phyloP scores from a whole-genome alignment of 2,113 vertebrate species.

The Callospermophilus lateralis region DNA sequence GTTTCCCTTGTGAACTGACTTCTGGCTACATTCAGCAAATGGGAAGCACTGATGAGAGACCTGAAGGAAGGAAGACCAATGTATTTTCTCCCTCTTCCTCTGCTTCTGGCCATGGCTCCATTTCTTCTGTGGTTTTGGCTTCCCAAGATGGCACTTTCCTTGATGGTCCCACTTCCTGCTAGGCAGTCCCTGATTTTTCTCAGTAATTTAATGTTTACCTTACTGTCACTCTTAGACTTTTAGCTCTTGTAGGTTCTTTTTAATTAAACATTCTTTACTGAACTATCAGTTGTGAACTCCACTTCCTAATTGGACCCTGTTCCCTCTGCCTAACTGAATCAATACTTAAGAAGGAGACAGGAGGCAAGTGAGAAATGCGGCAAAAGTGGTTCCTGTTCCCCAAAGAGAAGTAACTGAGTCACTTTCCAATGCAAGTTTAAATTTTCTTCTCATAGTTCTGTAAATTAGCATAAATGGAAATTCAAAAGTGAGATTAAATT shows the following conservation, averaged over 20 bases:
- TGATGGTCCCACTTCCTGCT: not conserved
- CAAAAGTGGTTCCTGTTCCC: not conserved
- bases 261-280: not conserved
- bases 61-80: not conserved
- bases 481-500: not conserved
- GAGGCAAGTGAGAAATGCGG: not conserved
- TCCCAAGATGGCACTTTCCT: not conserved
- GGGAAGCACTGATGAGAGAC: not conserved
- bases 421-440: not conserved
- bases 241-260: not conserved
- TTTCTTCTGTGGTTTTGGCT: not conserved
- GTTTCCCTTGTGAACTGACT: not conserved
- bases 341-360: not conserved
- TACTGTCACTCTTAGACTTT: not conserved
- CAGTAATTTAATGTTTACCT: not conserved
- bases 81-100: not conserved
- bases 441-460: not conserved
- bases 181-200: not conserved
- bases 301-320: not conserved
- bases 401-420: not conserved
- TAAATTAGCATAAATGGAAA: not conserved
- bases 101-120: not conserved
- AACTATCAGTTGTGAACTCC: not conserved
- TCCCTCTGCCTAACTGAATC: slow-evolving; percentile 4
- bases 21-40: not conserved